phyloP scores from a whole-genome alignment of 53 echinoderm and acorn worm species.

The Holothuria leucospilota region DNA sequence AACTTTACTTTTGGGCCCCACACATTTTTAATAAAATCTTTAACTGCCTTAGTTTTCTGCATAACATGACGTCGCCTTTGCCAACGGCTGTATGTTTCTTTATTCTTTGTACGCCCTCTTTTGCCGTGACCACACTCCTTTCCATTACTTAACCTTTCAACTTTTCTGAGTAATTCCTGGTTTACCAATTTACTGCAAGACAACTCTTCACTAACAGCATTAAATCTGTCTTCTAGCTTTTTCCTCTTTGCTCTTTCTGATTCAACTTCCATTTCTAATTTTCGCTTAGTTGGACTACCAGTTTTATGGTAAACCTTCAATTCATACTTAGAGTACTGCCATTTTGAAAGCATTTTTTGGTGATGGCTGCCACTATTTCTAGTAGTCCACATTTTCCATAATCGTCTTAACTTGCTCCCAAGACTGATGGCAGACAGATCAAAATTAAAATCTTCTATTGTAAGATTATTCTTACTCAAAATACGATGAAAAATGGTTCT shows the following conservation, averaged over 20 bases:
- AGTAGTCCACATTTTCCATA: constrained; percentile 25
- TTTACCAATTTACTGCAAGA: not conserved
- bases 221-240: constrained; percentile 22
- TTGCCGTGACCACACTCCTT: constrained; percentile 29
- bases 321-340: constrained; percentile 1
- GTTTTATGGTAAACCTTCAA: constrained; percentile 34
- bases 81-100: constrained; percentile 3
- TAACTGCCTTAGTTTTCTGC: constrained; percentile 3
- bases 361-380: constrained; percentile 17
- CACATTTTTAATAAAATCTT: constrained; percentile 9
- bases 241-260: constrained; percentile 16
- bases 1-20: not conserved
- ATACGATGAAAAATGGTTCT: not conserved
- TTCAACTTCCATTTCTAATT: constrained; percentile 24
- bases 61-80: not conserved
- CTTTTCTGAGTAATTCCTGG: not conserved
- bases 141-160: constrained; percentile 17
- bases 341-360: constrained; percentile 29
- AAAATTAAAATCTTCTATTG: not conserved
- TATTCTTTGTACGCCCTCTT: not conserved
- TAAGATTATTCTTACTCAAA: not conserved
- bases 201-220: constrained; percentile 18
- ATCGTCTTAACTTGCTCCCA: constrained; percentile 3
- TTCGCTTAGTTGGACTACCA: constrained; percentile 38
- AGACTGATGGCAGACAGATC: not conserved